phyloP scores from a whole-genome alignment of 2,888 invertebrate genomes.

The Mythimna impura region DNA sequence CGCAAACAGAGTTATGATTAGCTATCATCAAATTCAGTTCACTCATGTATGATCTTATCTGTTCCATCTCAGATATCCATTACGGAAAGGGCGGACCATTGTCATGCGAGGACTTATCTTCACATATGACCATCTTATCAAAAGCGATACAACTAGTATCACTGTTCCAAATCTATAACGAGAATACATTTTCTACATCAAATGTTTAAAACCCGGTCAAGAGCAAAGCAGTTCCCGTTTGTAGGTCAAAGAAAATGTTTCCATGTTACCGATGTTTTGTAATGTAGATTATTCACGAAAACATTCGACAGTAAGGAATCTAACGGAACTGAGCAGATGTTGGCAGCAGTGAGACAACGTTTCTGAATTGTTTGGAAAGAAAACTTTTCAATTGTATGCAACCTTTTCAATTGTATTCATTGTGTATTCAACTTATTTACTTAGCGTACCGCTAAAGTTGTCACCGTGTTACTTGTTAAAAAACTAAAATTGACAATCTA shows the following conservation, averaged over 20 bases:
- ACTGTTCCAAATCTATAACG: slow-evolving; percentile 42
- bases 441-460: slow-evolving; percentile 10
- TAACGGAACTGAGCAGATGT: slow-evolving; percentile 34
- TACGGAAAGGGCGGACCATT: slow-evolving; percentile 11
- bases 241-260: slow-evolving; percentile 60
- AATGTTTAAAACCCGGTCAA: slow-evolving; percentile 57
- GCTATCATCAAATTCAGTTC: slow-evolving; percentile 13
- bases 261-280: slow-evolving; percentile 52
- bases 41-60: neutral
- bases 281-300: slow-evolving; percentile 56
- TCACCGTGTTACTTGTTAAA: slow-evolving; percentile 29
- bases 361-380: slow-evolving; percentile 17
- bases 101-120: slow-evolving; percentile 14
- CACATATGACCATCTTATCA: slow-evolving; percentile 31
- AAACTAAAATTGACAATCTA: slow-evolving; percentile 24
- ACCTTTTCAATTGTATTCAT: slow-evolving; percentile 7
- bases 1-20: slow-evolving; percentile 5
- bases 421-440: slow-evolving; percentile 25
- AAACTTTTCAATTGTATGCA: slow-evolving; percentile 28
- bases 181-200: slow-evolving; percentile 46
- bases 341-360: slow-evolving; percentile 17
- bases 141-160: slow-evolving; percentile 24
- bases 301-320: slow-evolving; percentile 33
- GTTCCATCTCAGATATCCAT: slow-evolving; percentile 3
- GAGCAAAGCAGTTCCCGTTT: slow-evolving; percentile 44